Base-by-base conservation (phyloP, 2,888 invertebrate species). In the Zonitis immaculata region DNA sequence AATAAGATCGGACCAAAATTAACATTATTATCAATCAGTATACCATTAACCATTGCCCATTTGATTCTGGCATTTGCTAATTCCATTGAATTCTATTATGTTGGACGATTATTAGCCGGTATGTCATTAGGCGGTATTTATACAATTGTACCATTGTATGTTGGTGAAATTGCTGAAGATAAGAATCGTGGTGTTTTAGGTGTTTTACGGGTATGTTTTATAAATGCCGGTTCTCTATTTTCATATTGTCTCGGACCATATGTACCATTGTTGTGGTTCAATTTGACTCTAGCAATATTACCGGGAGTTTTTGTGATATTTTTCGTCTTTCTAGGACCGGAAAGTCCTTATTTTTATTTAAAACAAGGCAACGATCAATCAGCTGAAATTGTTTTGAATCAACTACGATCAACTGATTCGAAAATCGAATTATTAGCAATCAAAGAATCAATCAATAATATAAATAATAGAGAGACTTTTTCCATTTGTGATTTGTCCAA, bases 141-240 rank as follows among this genome's bases (percentile, higher is more conserved):
- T 75, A 84, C 87, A 0, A 82, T 86, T 1, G 82, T 85, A 0
- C 91, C 93, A 0, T 88, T 91, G 82, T 94, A 92, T 74, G 83
- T 91, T 54, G 89, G 89, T 35, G 93, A 94, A 74, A 89, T 91
- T 30, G 82, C 91, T 6, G 87, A 89, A 79, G 84, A 86, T 52
- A 85, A 86, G 20, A 82, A 85, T 11, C 79, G 94, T 55, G 93
- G 93, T 0, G 84, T 87, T 0, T 76, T 92, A 7, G 28, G 59
- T 42, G 59, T 91, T 0, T 84, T 90, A 54, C 91, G 54, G 89
- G 88, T 65, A 77, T 85, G 22, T 88, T 88, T 75, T 83, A 89
- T 20, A 77, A 76, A 1, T 45, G n/a, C 82, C 1, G 90, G 90
- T 5, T 82, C 86, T 67, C 71, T 90, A 8, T 79, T 85, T 48